These are phyloP conservation scores for Ennomos erosarius DNA, from an alignment of 2,888 invertebrate species.

Conservation along the genomic window DNA sequence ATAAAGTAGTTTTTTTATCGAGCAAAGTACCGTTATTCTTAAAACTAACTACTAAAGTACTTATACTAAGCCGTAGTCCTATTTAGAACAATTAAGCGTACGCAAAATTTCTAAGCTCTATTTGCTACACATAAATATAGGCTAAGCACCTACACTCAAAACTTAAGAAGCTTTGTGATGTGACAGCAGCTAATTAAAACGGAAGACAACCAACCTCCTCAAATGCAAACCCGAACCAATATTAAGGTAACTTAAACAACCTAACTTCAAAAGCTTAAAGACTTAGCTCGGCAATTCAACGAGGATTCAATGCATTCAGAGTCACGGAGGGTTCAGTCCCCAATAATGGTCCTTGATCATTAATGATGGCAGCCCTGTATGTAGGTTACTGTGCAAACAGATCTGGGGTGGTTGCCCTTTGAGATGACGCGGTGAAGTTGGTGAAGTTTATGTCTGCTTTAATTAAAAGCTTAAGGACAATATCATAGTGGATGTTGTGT, in stretches of 20 bases:
- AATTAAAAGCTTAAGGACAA: slow-evolving; percentile 45
- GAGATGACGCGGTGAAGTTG: slow-evolving; percentile 53
- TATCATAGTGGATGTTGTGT: slow-evolving; percentile 25
- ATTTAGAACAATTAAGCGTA: too few species aligned
- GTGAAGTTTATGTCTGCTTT: slow-evolving; percentile 59
- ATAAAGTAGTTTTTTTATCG: too few species aligned
- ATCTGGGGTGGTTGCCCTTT: slow-evolving; percentile 69
- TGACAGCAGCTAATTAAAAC: slow-evolving; percentile 2
- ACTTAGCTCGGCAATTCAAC: slow-evolving; percentile 53
- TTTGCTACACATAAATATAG: too few species aligned
- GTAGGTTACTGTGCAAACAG: slow-evolving; percentile 85
- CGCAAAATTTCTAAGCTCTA: too few species aligned
- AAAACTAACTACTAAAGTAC: too few species aligned
- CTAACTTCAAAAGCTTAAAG: slow-evolving; percentile 48
- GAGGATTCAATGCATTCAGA: slow-evolving; percentile 75
- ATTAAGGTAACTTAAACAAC: slow-evolving; percentile 34
- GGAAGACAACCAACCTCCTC: slow-evolving; percentile 18
- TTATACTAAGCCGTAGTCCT: background rate
- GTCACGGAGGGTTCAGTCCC: slow-evolving; percentile 78
- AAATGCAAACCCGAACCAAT: slow-evolving; percentile 22
- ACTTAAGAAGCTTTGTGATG: too few species aligned
- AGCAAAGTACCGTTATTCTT: too few species aligned
- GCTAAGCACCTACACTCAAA: too few species aligned
- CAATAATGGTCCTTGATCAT: slow-evolving; percentile 78
- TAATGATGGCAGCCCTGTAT: slow-evolving; percentile 79